Evolutionary conservation across 2,797 vertebrate genomes (phyloP).

Genomic region (Periparus ater): DNA sequence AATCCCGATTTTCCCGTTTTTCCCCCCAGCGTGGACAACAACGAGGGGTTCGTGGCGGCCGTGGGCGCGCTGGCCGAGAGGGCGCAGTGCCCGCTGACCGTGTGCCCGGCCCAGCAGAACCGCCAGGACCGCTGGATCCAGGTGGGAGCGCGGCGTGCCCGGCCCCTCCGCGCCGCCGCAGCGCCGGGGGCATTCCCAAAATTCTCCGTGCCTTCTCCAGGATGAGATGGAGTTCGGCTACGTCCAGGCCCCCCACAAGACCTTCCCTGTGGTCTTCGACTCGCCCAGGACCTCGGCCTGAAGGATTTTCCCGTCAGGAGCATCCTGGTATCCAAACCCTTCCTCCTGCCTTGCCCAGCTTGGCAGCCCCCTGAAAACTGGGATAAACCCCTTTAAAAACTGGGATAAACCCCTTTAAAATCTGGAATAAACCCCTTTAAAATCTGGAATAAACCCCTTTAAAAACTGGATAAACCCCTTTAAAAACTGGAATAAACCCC

Average conservation of each 20-base stretch:
- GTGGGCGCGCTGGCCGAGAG: conserved; percentile 71
- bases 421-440: no score
- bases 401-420: no score
- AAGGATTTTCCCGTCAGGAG: conserved; percentile 79
- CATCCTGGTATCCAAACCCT: conserved; percentile 79
- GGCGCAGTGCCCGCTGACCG: conserved; percentile 76
- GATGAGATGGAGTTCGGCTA: background rate
- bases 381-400: no score
- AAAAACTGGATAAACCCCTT: no score
- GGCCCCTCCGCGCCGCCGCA: background rate
- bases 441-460: no score
- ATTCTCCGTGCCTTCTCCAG: background rate
- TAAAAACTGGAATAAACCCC: no score
- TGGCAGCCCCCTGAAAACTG: background rate
- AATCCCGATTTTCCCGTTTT: rapidly evolving
- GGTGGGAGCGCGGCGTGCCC: conserved; percentile 36
- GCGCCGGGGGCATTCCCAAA: background rate
- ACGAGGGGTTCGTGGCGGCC: conserved; percentile 77
- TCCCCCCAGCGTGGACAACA: conserved; percentile 50
- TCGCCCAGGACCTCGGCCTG: conserved; percentile 84
- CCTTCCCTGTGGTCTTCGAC: conserved; percentile 90
- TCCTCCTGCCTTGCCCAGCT: background rate
- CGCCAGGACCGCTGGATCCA: conserved; percentile 90
- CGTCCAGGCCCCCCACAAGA: conserved; percentile 22
- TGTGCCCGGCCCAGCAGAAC: conserved; percentile 78